Percentiles rank a stretch among this genome's conserved stretches.
phyloP scores from a whole-genome alignment of 2,888 invertebrate species.

The Crepidodera aurea region DNA sequence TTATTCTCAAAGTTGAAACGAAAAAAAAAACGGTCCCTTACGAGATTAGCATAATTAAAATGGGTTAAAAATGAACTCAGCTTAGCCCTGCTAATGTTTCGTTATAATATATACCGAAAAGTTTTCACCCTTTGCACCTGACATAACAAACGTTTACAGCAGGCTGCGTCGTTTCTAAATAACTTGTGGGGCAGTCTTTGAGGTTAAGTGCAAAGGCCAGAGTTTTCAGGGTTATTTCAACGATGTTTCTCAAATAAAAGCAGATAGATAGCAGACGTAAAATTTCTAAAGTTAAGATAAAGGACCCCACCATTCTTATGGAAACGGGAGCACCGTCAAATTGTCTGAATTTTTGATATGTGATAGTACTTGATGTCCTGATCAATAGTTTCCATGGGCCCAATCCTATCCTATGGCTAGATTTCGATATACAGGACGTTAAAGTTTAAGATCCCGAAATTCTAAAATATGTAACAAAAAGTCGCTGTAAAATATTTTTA shows the following conservation, averaged over 20 bases:
- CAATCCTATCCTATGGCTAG: too few species aligned
- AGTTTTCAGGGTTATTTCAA: not conserved
- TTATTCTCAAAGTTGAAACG: conserved; percentile 9
- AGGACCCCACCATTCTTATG: too few species aligned
- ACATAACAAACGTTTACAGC: conserved; percentile 41
- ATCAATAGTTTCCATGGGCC: too few species aligned
- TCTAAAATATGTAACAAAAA: too few species aligned
- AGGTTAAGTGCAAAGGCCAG: conserved; percentile 24
- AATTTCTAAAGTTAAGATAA: too few species aligned
- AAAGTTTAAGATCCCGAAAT: too few species aligned
- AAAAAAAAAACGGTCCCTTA: conserved; percentile 22
- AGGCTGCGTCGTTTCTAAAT: conserved; percentile 41
- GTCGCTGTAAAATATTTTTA: too few species aligned
- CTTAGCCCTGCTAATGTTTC: conserved; percentile 39
- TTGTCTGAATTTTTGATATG: too few species aligned
- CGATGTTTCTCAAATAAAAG: not conserved
- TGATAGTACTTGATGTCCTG: too few species aligned
- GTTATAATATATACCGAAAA: conserved; percentile 47
- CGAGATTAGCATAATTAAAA: conserved; percentile 37
- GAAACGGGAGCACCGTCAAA: too few species aligned
- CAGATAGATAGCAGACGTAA: too few species aligned
- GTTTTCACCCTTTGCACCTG: conserved; percentile 47
- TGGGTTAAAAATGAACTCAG: conserved; percentile 37
- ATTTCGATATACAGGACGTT: too few species aligned
- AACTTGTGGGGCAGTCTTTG: conserved; percentile 41